Evolutionary conservation across 2,888 invertebrate genomes (phyloP).

Genomic region (Tromatobia lineatoria): DNA sequence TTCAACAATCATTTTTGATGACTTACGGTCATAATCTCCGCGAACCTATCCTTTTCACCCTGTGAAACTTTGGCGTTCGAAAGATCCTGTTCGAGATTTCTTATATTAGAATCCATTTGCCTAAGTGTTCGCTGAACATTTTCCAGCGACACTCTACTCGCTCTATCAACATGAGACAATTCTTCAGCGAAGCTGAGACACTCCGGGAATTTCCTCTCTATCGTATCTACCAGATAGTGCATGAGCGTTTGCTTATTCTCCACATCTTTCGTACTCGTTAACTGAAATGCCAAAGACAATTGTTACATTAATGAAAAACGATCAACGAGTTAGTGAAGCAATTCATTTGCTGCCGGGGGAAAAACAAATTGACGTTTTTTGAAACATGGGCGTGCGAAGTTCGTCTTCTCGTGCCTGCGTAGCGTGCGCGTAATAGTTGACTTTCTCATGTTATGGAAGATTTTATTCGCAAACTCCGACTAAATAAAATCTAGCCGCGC

Average conservation of each 20-base stretch:
- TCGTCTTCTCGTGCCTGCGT: too few species aligned
- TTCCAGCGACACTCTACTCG: constrained; percentile 94
- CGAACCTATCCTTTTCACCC: constrained; percentile 93
- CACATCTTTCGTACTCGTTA: constrained; percentile 96
- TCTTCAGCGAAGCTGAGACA: constrained; percentile 94
- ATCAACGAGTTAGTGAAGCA: constrained; percentile 3
- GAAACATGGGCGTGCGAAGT: too few species aligned
- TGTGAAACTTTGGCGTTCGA: constrained; percentile 93
- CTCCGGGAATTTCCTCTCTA: constrained; percentile 96
- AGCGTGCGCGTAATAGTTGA: too few species aligned
- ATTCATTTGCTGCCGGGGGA: too few species aligned
- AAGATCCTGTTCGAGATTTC: constrained; percentile 96
- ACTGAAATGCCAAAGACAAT: constrained; percentile 83
- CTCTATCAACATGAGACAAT: constrained; percentile 95
- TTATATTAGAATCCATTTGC: constrained; percentile 95
- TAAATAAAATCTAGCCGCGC: too few species aligned
- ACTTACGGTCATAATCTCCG: constrained; percentile 95
- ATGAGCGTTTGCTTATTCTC: constrained; percentile 97
- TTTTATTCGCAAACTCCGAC: too few species aligned
- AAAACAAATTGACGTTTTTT: constrained; percentile 13
- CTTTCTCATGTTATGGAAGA: too few species aligned
- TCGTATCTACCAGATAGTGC: constrained; percentile 95
- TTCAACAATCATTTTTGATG: not conserved
- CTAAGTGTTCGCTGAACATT: constrained; percentile 92
- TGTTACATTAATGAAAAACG: constrained; percentile 12